These are phyloP conservation scores for Mola mola DNA, from an alignment of 2,113 vertebrate species.

Conservation along the genomic window DNA sequence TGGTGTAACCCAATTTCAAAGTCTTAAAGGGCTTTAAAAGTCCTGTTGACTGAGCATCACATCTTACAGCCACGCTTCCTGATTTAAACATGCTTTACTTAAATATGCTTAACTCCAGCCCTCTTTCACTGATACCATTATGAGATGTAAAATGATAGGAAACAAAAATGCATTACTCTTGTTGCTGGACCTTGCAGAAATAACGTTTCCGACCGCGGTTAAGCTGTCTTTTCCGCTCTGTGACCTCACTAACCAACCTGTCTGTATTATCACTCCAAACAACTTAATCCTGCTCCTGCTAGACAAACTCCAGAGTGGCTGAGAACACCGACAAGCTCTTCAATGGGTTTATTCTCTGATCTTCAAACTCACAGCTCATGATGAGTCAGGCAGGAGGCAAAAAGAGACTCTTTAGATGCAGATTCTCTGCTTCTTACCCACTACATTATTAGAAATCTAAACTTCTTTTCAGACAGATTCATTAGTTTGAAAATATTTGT, in stretches of 20 bases:
- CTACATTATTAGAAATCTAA: neutral
- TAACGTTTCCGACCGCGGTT: conserved; percentile 5
- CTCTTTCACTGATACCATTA: too few relatives aligned
- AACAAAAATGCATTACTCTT: too few relatives aligned
- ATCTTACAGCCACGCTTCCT: too few relatives aligned
- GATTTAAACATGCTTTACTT: too few relatives aligned
- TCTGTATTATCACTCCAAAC: conserved; percentile 8
- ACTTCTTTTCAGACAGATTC: too few relatives aligned
- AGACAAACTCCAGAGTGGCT: conserved; percentile 23
- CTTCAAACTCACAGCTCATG: conserved; percentile 1
- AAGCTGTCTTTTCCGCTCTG: conserved; percentile 13
- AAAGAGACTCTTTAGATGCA: neutral
- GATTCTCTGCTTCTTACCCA: neutral
- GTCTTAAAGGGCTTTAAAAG: too few relatives aligned
- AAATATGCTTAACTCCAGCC: too few relatives aligned
- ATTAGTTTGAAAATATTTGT: too few relatives aligned
- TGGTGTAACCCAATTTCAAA: too few relatives aligned
- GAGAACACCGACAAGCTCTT: conserved; percentile 16
- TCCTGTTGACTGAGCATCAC: too few relatives aligned
- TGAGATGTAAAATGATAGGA: too few relatives aligned
- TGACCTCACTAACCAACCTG: conserved; percentile 11
- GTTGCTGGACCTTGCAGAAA: neutral
- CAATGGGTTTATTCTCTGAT: conserved; percentile 15
- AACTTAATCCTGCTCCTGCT: conserved; percentile 38
- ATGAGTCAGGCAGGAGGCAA: conserved; percentile 1